phyloP scores from a whole-genome alignment of 2,888 invertebrate genomes.

The Pseudeuparius sepicola region DNA sequence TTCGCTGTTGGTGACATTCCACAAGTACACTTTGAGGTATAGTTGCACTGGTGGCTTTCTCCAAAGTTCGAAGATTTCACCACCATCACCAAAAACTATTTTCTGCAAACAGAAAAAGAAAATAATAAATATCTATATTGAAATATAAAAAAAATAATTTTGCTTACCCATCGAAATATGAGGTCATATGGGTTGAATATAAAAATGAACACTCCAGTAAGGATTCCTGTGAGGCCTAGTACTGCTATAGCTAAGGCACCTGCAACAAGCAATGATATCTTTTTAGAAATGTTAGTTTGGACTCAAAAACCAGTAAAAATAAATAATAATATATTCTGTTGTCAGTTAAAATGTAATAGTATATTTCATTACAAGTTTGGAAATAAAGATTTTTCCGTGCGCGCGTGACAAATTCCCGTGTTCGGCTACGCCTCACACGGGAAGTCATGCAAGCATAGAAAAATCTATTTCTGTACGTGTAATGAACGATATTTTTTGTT shows the following conservation, averaged over 20 bases:
- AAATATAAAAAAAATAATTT: too few relatives aligned
- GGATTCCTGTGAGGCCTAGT: conserved; percentile 56
- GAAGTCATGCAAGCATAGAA: too few relatives aligned
- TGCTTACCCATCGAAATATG: conserved; percentile 62
- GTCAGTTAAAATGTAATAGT: too few relatives aligned
- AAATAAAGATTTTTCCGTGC: too few relatives aligned
- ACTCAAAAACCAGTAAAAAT: too few relatives aligned
- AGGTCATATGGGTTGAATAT: conserved; percentile 64
- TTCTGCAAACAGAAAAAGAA: conserved; percentile 46
- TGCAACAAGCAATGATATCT: conserved; percentile 49
- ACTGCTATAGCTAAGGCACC: conserved; percentile 62
- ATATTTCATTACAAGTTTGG: too few relatives aligned
- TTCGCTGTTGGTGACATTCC: conserved; percentile 75
- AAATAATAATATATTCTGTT: too few relatives aligned
- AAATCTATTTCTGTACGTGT: too few relatives aligned
- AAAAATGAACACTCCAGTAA: conserved; percentile 55
- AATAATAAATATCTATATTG: conserved; percentile 5
- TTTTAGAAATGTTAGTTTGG: too few relatives aligned
- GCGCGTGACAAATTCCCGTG: too few relatives aligned
- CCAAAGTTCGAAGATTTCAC: conserved; percentile 80
- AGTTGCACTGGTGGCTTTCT: conserved; percentile 68
- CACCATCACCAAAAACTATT: conserved; percentile 59
- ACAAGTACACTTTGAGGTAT: conserved; percentile 66
- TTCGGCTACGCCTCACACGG: too few relatives aligned
- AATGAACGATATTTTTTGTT: too few relatives aligned